Base-by-base conservation (phyloP, 64 coral and sea anemone species). In the Dendronephthya gigantea region DNA sequence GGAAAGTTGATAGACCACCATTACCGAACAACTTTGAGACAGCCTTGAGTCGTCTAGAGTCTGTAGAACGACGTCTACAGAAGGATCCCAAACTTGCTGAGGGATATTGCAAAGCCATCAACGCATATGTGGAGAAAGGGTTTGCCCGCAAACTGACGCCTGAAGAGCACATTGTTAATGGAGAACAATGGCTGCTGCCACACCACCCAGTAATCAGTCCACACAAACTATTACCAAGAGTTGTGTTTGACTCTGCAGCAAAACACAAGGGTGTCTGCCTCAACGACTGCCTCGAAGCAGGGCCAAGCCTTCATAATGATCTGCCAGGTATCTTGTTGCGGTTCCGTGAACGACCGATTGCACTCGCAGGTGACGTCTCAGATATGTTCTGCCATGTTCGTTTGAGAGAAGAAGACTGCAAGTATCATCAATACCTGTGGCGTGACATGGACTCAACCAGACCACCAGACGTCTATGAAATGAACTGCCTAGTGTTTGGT, bases 1-100 rank as follows among this genome's bases (percentile, higher is more conserved):
- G 84, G 90, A 82, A 82, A 9, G 76, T 35, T 7, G 41, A 89
- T 37, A 31, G 69, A 84, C 90, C 90, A 11, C 85, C 69, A 3
- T 62, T 94, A 35, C 81, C 82, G 5, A 88, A 79, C 49, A 94
- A 90, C 82, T 85, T 65, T 35, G 49, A 34, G 47, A 88, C 74
- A 10, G 72, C 86, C 35, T 0, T 88, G 86, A 88, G 82, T 56
- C 48, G 69, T 82, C 48, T 43, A 35, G 65, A 17, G 29, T 81
- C 88, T 0, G 68, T 87, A 19, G 72, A 90, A 40, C 16, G 92
- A 27, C 82, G 87, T 2, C 59, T 87, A 12, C 27, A 23, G 59
- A 87, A 39, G 11, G 85, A 87, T 38, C 30, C 32, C 41, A 87
- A 29, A 13, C 29, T 87, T 31, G 85, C 85, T 9, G 58, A 87